Conservation (phyloP, 1,140 invertebrate species). For the Solenopsis fugax region DNA sequence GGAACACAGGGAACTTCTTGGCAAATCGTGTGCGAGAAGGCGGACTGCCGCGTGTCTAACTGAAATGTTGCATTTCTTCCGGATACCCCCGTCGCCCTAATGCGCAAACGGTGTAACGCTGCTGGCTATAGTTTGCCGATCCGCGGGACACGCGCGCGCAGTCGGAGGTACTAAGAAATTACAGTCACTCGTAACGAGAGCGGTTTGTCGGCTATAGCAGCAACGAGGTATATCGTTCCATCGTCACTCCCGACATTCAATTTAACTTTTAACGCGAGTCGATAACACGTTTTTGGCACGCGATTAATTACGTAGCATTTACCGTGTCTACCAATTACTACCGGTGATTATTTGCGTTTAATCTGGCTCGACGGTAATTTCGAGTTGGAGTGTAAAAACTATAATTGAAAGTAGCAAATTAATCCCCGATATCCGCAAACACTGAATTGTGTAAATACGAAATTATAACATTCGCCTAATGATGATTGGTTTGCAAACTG, state of each 20-base stretch:
- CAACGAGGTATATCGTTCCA: slow-evolving; percentile 28
- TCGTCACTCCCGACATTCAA: slow-evolving; percentile 40
- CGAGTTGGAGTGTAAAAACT: slow-evolving; percentile 55
- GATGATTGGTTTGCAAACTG: slow-evolving; percentile 55
- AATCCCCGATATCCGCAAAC: slow-evolving; percentile 57
- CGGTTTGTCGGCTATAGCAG: slow-evolving; percentile 45
- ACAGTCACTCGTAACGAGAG: slow-evolving; percentile 49
- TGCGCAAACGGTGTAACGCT: slow-evolving; percentile 56
- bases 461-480: slow-evolving; percentile 56
- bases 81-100: slow-evolving; percentile 37
- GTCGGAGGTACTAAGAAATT: slow-evolving; percentile 53
- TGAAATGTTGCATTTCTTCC: slow-evolving; percentile 61
- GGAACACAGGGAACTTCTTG: slow-evolving; percentile 52
- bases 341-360: slow-evolving; percentile 59
- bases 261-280: slow-evolving; percentile 63
- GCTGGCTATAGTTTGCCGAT: slow-evolving; percentile 18
- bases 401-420: slow-evolving; percentile 64
- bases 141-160: slow-evolving; percentile 34
- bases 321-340: slow-evolving; percentile 61
- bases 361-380: slow-evolving; percentile 59
- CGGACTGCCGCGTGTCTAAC: slow-evolving; percentile 34
- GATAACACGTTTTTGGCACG: slow-evolving; percentile 61
- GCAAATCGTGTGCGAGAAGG: slow-evolving; percentile 56
- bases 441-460: slow-evolving; percentile 36
- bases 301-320: slow-evolving; percentile 61